Evolutionary conservation across 2,113 vertebrate species (phyloP).

Genomic region (Crotalus tigris): DNA sequence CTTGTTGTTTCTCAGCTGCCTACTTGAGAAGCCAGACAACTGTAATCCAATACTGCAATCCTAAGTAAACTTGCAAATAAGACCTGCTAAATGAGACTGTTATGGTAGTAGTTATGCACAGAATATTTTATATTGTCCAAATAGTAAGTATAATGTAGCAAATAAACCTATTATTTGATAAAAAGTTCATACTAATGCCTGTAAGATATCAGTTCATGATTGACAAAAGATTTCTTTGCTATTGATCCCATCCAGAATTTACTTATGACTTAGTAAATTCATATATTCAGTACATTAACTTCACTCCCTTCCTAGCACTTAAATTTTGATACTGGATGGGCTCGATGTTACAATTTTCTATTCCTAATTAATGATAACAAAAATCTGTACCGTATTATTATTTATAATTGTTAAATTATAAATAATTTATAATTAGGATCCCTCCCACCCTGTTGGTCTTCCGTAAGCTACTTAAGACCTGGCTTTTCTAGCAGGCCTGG

Average conservation of each 20-base stretch:
- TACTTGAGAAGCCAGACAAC: not conserved
- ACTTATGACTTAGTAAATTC: not conserved
- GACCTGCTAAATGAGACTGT: not conserved
- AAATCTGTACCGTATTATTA: not conserved
- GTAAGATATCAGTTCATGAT: not conserved
- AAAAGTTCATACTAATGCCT: not conserved
- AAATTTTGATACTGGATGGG: not conserved
- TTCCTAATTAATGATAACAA: not conserved
- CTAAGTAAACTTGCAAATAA: not conserved
- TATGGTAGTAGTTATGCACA: too few species aligned
- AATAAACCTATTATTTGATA: not conserved
- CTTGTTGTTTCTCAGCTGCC: not conserved
- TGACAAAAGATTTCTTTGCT: not conserved
- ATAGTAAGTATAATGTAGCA: not conserved
- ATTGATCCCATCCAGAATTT: not conserved
- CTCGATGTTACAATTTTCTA: not conserved
- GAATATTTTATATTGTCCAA: not conserved
- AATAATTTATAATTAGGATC: too few species aligned
- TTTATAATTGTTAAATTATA: not conserved
- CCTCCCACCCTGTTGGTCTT: too few species aligned
- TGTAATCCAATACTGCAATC: too few species aligned
- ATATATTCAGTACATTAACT: not conserved
- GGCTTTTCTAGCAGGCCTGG: too few species aligned
- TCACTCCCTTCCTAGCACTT: not conserved
- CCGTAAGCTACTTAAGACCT: too few species aligned